These are phyloP conservation scores for Mohoua ochrocephala DNA, from an alignment of 2,113 vertebrate species.

Conservation along the genomic window DNA sequence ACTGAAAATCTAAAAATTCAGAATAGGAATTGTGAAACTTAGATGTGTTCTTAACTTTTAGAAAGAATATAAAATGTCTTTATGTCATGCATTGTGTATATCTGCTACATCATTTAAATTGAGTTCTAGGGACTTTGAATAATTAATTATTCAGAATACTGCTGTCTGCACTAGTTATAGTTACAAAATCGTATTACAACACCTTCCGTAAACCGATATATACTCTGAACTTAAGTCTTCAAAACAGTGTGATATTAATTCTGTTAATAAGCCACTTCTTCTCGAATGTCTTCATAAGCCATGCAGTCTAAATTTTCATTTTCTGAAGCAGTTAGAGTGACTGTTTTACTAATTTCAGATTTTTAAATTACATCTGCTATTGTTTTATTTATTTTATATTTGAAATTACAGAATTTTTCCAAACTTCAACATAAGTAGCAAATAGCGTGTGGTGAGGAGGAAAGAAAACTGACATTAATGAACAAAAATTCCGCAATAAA, in stretches of 20 bases:
- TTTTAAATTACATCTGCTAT: slow-evolving; percentile 16
- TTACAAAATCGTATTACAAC: background rate
- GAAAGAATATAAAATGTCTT: background rate
- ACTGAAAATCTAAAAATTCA: background rate
- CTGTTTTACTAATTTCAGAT: background rate
- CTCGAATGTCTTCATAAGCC: background rate
- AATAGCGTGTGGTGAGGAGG: slow-evolving; percentile 51
- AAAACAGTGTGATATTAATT: background rate
- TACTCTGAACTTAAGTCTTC: background rate
- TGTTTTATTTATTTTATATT: slow-evolving; percentile 46
- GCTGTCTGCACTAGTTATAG: background rate
- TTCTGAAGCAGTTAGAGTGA: background rate
- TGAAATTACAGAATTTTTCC: slow-evolving; percentile 56
- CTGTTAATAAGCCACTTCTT: background rate
- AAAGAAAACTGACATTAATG: slow-evolving; percentile 63
- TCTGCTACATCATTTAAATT: background rate
- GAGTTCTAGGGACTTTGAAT: background rate
- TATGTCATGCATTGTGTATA: background rate
- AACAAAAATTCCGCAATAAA: slow-evolving; percentile 65
- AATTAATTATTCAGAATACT: background rate
- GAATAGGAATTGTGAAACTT: background rate
- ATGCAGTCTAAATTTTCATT: background rate
- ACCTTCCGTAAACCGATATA: background rate
- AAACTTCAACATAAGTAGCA: slow-evolving; percentile 51
- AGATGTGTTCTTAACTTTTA: background rate